These are phyloP conservation scores for Synodontis membranacea DNA, from an alignment of 2,113 vertebrate species.

Conservation along the genomic window DNA sequence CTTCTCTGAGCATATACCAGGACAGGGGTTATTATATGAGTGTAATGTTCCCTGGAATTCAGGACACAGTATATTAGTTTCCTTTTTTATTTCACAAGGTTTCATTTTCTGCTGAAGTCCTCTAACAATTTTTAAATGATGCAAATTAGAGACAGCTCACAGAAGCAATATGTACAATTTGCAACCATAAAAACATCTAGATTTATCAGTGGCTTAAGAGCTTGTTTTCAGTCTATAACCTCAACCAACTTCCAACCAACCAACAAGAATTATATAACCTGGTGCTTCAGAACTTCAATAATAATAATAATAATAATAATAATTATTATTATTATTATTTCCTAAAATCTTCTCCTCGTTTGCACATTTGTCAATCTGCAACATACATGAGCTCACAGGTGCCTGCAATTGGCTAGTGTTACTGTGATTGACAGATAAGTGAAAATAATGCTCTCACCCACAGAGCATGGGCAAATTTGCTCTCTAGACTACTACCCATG, in stretches of 20 bases:
- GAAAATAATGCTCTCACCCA: neutral
- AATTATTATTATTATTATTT: no score
- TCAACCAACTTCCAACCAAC: neutral
- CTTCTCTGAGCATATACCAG: constrained; percentile 85
- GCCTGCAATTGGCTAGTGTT: neutral
- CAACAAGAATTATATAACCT: neutral
- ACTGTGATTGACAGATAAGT: neutral
- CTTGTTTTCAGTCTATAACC: neutral
- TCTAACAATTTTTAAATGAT: neutral
- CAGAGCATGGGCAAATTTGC: neutral
- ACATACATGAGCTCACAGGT: neutral
- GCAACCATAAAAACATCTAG: neutral
- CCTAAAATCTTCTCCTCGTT: neutral
- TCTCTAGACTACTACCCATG: neutral
- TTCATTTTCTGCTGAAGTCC: neutral
- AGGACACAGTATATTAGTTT: neutral
- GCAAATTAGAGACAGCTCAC: neutral
- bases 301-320: no score
- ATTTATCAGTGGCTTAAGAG: neutral
- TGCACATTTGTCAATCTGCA: neutral
- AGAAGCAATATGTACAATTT: neutral
- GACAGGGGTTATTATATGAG: constrained; percentile 80
- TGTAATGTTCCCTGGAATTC: constrained; percentile 81
- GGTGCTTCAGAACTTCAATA: neutral
- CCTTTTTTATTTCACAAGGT: neutral